Percentiles rank a stretch among this genome's conserved stretches.
These are phyloP conservation scores for Epizoanthus rinbou DNA, from an alignment of 92 coral and sea anemone genomes.

Conservation along the genomic window DNA sequence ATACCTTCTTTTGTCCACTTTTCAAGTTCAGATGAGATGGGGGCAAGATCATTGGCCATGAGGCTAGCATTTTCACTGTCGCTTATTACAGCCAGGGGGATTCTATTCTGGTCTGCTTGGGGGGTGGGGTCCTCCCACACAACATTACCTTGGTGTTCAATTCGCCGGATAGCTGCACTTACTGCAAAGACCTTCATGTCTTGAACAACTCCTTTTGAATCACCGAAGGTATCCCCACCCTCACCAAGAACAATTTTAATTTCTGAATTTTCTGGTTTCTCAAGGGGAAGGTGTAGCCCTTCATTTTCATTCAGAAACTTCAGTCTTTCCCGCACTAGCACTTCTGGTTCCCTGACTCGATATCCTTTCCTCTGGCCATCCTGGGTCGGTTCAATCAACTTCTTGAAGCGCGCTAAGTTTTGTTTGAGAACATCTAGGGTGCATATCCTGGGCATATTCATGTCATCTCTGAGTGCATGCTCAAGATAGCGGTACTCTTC, in stretches of 20 bases:
- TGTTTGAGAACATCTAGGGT: slow-evolving; percentile 11
- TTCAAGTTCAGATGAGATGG: background rate
- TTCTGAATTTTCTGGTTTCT: background rate
- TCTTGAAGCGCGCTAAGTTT: slow-evolving; percentile 4
- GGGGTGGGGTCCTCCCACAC: slow-evolving; percentile 31
- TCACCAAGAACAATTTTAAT: slow-evolving; percentile 16
- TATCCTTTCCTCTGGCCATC: background rate
- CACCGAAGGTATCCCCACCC: slow-evolving; percentile 23
- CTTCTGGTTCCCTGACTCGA: background rate
- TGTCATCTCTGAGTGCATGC: background rate
- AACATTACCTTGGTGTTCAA: background rate
- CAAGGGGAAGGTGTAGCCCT: slow-evolving; percentile 10
- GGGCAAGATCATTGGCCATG: background rate
- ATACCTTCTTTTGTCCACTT: background rate
- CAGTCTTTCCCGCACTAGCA: background rate
- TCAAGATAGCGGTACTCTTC: slow-evolving; percentile 17
- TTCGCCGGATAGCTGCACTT: slow-evolving; percentile 16
- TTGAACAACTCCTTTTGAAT: background rate
- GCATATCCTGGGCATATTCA: slow-evolving; percentile 11
- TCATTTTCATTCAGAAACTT: slow-evolving; percentile 15
- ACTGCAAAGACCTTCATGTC: slow-evolving; percentile 22
- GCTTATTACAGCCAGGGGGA: slow-evolving; percentile 15
- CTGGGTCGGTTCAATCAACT: slow-evolving; percentile 6
- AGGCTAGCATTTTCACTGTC: slow-evolving; percentile 3
- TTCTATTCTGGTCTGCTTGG: slow-evolving; percentile 14